Percentiles rank a stretch among this genome's conserved stretches.
Conservation (phyloP, 2,113 vertebrate species). For the Nannospalax galili region DNA sequence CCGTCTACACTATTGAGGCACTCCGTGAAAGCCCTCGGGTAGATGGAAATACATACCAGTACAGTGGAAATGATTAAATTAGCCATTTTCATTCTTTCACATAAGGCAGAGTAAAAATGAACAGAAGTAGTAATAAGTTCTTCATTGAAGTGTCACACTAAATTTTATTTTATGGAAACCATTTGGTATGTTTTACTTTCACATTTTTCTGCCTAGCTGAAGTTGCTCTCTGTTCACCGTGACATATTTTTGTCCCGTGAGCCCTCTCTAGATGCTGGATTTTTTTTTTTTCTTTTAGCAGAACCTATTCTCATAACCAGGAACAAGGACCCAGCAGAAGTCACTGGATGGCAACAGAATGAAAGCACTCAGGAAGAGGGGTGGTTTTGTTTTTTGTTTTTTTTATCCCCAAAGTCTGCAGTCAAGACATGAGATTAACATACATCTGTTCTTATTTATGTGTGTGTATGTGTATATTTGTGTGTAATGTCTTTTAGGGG, state of each 20-base stretch:
- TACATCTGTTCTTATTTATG: background rate
- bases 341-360: background rate
- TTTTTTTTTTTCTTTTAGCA: constrained; percentile 53
- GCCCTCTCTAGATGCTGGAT: background rate
- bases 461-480: constrained; percentile 73
- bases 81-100: background rate
- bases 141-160: background rate
- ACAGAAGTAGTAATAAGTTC: background rate
- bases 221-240: constrained; percentile 43
- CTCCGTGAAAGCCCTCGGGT: background rate
- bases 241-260: constrained; percentile 33
- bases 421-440: constrained; percentile 56
- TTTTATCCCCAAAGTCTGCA: background rate
- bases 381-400: background rate
- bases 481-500: constrained; percentile 88
- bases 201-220: constrained; percentile 69
- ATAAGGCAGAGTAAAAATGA: background rate
- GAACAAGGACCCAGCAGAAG: constrained; percentile 17
- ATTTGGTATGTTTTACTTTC: constrained; percentile 37
- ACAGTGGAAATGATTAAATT: background rate
- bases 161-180: constrained; percentile 35
- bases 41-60: background rate
- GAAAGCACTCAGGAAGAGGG: constrained; percentile 27
- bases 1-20: background rate
- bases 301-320: background rate